Evolutionary conservation across 2,113 vertebrate species (phyloP).

Genomic region (Centropristis striata): DNA sequence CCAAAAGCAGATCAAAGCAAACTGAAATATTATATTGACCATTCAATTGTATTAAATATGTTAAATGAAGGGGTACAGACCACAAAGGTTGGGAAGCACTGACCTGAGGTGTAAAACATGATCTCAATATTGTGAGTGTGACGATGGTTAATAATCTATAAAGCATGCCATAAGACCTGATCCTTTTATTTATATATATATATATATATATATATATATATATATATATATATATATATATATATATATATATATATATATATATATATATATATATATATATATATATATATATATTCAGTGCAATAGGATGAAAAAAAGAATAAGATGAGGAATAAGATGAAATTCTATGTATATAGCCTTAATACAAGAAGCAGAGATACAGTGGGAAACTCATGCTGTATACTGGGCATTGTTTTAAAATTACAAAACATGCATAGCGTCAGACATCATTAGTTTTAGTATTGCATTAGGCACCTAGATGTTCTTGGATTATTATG

Average conservation of each 20-base stretch:
- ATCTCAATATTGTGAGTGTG: constrained; percentile 1
- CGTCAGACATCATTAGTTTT: background rate
- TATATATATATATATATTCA: no score
- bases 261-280: no score
- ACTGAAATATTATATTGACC: no score
- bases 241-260: no score
- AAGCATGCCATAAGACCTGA: constrained; percentile 7
- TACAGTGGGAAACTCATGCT: background rate
- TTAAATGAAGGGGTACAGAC: no score
- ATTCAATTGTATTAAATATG: no score
- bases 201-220: no score
- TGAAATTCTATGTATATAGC: background rate
- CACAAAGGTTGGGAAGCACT: no score
- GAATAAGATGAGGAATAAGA: background rate
- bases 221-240: no score
- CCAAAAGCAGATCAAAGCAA: no score
- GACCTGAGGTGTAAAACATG: background rate
- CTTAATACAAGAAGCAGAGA: constrained; percentile 10
- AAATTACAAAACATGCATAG: constrained; percentile 50
- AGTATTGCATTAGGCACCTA: constrained; percentile 16
- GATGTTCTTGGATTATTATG: background rate
- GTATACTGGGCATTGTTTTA: constrained; percentile 14
- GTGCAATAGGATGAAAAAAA: background rate
- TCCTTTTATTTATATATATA: constrained; percentile 2
- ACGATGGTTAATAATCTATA: background rate